Evolutionary conservation across 2,888 invertebrate species (phyloP), one percentile per base, ranked within the genome.

Genomic region (Drosophila nr. perissopoda): DNA sequence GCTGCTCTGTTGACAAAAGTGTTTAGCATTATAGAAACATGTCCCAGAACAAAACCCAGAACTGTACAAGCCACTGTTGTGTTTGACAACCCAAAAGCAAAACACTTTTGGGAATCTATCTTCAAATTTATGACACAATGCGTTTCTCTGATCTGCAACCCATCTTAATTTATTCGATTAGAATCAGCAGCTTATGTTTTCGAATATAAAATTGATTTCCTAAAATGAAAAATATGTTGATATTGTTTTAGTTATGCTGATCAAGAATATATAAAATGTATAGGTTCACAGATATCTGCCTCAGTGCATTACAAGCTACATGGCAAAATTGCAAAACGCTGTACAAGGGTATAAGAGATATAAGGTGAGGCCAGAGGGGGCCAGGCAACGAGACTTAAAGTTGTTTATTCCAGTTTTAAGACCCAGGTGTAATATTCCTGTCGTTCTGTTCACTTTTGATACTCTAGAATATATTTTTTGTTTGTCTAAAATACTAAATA

Each of bases 1-100:
- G 62, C 27, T 13, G 13, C n/a, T 53, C 59, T 78, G 70, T 87
- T 87, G 83, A 83, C 83, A 62, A 76, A 75, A 75, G 71, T 69
- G 58, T 63, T 84, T 84, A 83, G 76, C 80, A 68, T 36, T 48
- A 42, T 25, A 33, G 13, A 33, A 70, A 27, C 73, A 34, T 53
- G 53, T 34, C 48, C 45, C 49, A 62, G 60, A 60, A 76, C 76
- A 76, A 67, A 53, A 45, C 33, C 34, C 48, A 63, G 57, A 49
- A 49, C 45, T 63, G 45, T 60, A 10, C 5, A 25, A 38, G 4
- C 36, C 10, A 16, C 21, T 25, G 4, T 2, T 25, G 21, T 45
- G 21, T 45, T 25, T 13, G 52, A 29, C 38, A 31, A 13, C 13
- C n/a, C 8, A 16, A n/a, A 10, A 49, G 21, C 21, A 7, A n/a